Evolutionary conservation across 2,113 vertebrate species (phyloP).

Genomic region (Muntiacus reevesi): DNA sequence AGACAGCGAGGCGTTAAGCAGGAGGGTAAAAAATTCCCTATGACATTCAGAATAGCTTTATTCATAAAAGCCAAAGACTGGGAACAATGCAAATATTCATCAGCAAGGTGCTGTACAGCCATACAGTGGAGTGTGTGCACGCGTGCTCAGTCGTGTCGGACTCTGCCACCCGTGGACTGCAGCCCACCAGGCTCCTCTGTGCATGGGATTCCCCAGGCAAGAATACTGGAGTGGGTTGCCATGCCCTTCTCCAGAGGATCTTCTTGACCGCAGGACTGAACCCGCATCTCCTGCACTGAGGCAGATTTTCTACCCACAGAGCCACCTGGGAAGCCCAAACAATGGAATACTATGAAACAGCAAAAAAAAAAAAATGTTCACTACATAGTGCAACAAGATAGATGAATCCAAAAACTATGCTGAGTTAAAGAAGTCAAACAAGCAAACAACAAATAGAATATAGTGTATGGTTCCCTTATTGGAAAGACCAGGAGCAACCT

Average conservation of each 20-base stretch:
- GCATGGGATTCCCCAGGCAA: not conserved
- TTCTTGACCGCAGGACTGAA: accelerated
- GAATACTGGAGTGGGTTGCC: not conserved
- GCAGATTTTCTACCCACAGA: not conserved
- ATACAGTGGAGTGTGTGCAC: not conserved
- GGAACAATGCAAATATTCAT: not conserved
- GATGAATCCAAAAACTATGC: not conserved
- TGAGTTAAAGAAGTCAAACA: not conserved
- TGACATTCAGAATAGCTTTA: not conserved
- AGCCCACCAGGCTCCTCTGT: not conserved
- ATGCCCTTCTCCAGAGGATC: not conserved
- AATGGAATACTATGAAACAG: not conserved
- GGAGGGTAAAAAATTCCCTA: not conserved
- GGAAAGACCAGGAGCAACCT: not conserved
- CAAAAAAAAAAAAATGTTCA: not conserved
- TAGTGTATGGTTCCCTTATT: not conserved
- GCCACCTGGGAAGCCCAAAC: not conserved
- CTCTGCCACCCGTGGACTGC: not conserved
- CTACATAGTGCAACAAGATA: not conserved
- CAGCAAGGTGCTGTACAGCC: not conserved
- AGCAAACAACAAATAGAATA: not conserved
- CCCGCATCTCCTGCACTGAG: not conserved
- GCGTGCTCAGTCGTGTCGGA: not conserved
- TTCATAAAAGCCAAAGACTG: not conserved
- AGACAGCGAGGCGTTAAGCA: not conserved